Evolutionary conservation across 2,113 vertebrate species (phyloP), one percentile per base, ranked within the genome.

Genomic region (Takifugu bimaculatus): DNA sequence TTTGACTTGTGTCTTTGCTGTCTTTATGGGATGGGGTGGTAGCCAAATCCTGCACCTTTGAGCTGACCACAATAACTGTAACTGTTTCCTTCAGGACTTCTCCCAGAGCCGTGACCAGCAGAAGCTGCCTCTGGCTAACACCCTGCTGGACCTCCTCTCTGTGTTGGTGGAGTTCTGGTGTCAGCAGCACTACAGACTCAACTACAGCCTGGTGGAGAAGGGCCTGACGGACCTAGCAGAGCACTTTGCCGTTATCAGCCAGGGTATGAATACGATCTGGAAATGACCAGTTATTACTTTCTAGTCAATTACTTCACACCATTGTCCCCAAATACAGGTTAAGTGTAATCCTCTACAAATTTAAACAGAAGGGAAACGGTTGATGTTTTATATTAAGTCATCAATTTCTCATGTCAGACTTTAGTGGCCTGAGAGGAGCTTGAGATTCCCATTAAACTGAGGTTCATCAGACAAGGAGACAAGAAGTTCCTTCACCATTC

Each of bases 81-180:
- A 63, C 54, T 66, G 15, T 65, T 60, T 26, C 4, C 20, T 58
- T 4, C 60, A 86, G 87, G 80, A 75, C 14, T 50, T 50, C 1
- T 2, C 50, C 25, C 52, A 73, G 51, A 60, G 27, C 2, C 53
- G 60, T 3, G 63, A 78, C 50, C 70, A 64, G 49, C 73, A 80
- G 65, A 66, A 26, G 32, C 48, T 83, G 63, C 48, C 58, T 69
- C 53, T 87, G 63, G 65, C 91, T n/a, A 80, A 91, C 75, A 86
- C 66, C 0, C 32, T 99, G 75, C 90, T 90, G 87, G 90, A 90
- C 68, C 88, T 95, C 77, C 88, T 98, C 78, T 92, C 92, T 72
- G 90, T 92, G 27, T 74, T 92, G 69, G 90, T 96, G 78, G 95
- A 97, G 70, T 96, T 91, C 77, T 98, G 96, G 94, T 92, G 93